Evolutionary conservation across 2,797 vertebrate species (phyloP).

Genomic region (Rhabdophis nuchalis): DNA sequence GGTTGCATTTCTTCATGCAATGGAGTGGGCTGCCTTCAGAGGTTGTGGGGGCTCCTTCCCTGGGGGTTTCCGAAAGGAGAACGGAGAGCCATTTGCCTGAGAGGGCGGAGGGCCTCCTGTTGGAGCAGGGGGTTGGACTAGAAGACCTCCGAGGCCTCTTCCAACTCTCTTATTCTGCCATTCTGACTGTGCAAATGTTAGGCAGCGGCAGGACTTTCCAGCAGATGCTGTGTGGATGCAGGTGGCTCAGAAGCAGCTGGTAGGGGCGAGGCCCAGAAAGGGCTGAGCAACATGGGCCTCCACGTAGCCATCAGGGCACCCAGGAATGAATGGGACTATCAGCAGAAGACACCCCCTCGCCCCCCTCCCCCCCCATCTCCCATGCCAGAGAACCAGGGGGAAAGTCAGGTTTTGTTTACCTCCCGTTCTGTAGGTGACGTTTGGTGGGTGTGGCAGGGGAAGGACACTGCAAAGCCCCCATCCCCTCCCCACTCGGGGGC

Average conservation of each 20-base stretch:
- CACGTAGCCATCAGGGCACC: no score
- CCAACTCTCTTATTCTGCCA: neutral
- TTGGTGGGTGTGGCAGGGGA: no score
- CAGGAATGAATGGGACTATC: neutral
- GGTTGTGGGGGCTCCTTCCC: neutral
- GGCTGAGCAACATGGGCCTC: neutral
- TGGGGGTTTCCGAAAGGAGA: neutral
- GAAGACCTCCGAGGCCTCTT: neutral
- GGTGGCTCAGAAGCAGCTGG: neutral
- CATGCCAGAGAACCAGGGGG: neutral
- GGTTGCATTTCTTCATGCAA: neutral
- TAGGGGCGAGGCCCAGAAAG: neutral
- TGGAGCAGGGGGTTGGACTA: neutral
- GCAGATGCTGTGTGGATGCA: neutral
- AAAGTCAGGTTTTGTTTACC: no score
- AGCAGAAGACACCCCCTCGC: neutral
- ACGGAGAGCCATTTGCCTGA: neutral
- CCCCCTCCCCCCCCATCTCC: rapidly evolving
- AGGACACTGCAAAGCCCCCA: no score
- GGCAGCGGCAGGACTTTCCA: neutral
- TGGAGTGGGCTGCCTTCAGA: neutral
- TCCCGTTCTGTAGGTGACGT: no score
- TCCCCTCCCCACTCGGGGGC: no score
- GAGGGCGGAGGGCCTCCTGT: neutral
- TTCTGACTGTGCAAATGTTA: neutral